Evolutionary conservation across 2,797 vertebrate genomes (phyloP), one percentile per base, ranked within the genome.

Genomic region (Nothura maculosa): DNA sequence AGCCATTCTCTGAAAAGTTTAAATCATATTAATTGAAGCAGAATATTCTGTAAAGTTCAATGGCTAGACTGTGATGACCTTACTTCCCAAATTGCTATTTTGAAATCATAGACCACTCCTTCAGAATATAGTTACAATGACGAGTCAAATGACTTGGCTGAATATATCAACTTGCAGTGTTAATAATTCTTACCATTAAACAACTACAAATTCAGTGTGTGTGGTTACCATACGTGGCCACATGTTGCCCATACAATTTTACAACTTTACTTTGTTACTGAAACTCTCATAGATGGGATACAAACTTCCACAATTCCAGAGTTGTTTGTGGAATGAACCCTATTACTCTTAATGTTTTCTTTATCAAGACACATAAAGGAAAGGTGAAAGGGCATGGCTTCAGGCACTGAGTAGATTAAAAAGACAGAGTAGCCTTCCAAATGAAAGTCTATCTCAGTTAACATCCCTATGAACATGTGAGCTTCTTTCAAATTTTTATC

Each of bases 321-420:
- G 11, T 67, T 7, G 12, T 30, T 12, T 19, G 6, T 1, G 10
- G 17, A 69, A 20, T 7, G 10, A 6, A 48, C n/a, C 19, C 1
- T 10, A 10, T 38, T 48, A 47, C 9, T 75, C 77, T 10, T 1
- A 38, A 34, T 34, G 2, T 19, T 66, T 69, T 69, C 69, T 69
- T 25, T 9, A 10, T 10, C 27, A 48, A 66, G 9, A 57, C 57
- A 48, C 14, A 62, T 0, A 8, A 3, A 32, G 13, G 2, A 6
- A 57, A 84, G n/a, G 1, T 1, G 15, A 25, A 69, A 42, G 2
- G 16, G 5, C 82, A 43, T 11, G 55, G 47, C 12, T 68, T 18
- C 5, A 69, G 11, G 0, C 28, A 50, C 7, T 38, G 32, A 60
- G 57, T 20, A 36, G 10, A 17, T 12, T 12, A 27, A 22, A 2